A percentile compares a stretch with the other conserved stretches of the same genome.
Evolutionary conservation across 1,140 invertebrate species (phyloP).

Genomic region (Drosophila kikkawai): DNA sequence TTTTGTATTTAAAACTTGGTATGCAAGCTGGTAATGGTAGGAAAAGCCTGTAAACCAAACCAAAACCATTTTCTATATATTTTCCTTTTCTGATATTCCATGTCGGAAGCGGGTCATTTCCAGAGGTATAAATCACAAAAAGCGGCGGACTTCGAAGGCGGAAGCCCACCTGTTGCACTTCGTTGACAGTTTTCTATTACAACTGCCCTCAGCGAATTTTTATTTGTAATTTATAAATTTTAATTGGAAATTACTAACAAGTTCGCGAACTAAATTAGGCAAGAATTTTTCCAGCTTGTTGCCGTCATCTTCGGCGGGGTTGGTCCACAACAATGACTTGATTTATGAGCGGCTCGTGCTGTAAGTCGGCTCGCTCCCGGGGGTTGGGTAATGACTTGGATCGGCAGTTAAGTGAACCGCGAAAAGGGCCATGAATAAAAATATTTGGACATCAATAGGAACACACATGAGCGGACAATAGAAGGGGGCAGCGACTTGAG

Average conservation of each 20-base stretch:
- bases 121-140: slow-evolving; percentile 79
- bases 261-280: slow-evolving; percentile 67
- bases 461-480: slow-evolving; percentile 46
- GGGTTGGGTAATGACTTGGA: slow-evolving; percentile 77
- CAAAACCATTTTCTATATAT: slow-evolving; percentile 35
- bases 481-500: background rate
- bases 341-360: slow-evolving; percentile 78
- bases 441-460: slow-evolving; percentile 81
- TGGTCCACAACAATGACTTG: slow-evolving; percentile 68
- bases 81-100: slow-evolving; percentile 74
- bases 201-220: slow-evolving; percentile 5
- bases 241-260: slow-evolving; percentile 13
- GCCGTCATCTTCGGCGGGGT: slow-evolving; percentile 51
- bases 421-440: slow-evolving; percentile 82
- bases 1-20: background rate
- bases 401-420: slow-evolving; percentile 79
- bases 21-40: background rate
- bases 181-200: slow-evolving; percentile 42
- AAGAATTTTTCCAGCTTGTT: slow-evolving; percentile 80
- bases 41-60: too few species aligned
- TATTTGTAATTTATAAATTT: slow-evolving; percentile 26
- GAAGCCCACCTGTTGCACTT: slow-evolving; percentile 72
- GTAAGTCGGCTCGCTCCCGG: slow-evolving; percentile 36
- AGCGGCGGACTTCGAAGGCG: slow-evolving; percentile 45
- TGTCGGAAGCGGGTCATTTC: slow-evolving; percentile 83